phyloP scores from a whole-genome alignment of 2,113 vertebrate species.

The Spilogale gracilis region DNA sequence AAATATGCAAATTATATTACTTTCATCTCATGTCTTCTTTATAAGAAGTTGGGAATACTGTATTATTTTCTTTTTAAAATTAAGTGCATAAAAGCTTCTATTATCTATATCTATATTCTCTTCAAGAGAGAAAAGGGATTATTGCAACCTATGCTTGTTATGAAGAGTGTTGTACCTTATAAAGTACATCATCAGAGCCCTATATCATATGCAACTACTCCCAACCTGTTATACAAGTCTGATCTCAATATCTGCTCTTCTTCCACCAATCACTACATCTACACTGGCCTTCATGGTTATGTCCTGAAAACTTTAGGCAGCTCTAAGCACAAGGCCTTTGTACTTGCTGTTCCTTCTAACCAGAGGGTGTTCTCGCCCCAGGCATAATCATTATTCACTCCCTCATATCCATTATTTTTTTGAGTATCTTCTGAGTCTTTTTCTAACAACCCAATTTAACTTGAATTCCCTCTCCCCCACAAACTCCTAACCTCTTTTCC shows the following conservation, averaged over 20 bases:
- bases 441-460: not conserved
- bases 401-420: not conserved
- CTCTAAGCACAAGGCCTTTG: not conserved
- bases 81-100: not conserved
- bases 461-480: not conserved
- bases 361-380: not conserved
- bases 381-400: not conserved
- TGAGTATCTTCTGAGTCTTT: not conserved
- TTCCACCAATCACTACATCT: not conserved
- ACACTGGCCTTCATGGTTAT: not conserved
- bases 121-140: not conserved
- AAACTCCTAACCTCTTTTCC: not conserved
- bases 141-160: not conserved
- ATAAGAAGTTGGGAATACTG: not conserved
- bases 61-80: conserved; percentile 1
- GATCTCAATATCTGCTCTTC: not conserved
- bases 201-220: not conserved
- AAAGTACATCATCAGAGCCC: not conserved
- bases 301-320: not conserved
- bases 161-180: not conserved
- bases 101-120: not conserved
- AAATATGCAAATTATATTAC: not conserved
- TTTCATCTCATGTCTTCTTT: not conserved
- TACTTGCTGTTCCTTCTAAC: conserved; percentile 22
- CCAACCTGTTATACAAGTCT: not conserved